phyloP scores from a whole-genome alignment of 2,888 invertebrate genomes.

The Arrhopalites spinosus region DNA sequence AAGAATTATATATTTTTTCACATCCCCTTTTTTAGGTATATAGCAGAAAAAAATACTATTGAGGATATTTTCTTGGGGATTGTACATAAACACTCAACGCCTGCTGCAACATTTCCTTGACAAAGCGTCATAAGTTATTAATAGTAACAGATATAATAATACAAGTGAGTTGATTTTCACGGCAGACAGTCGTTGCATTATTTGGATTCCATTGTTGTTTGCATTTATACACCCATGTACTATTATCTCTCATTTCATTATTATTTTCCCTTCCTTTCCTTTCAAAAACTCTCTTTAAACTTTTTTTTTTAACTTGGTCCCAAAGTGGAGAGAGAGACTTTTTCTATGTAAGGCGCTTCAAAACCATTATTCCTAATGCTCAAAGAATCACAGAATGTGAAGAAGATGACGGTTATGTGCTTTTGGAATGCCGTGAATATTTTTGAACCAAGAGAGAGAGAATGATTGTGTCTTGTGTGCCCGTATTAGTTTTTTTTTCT shows the following conservation, averaged over 20 bases:
- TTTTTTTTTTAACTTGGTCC: neutral
- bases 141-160: constrained; percentile 9
- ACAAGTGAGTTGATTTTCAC: constrained; percentile 23
- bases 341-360: constrained; percentile 10
- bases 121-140: constrained; percentile 32
- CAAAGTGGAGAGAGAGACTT: neutral
- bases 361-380: constrained; percentile 13
- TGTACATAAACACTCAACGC: neutral
- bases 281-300: neutral
- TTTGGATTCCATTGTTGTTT: constrained; percentile 32
- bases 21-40: neutral
- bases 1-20: neutral
- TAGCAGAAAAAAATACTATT: neutral
- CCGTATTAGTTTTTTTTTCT: constrained; percentile 36
- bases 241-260: constrained; percentile 22
- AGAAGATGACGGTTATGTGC: constrained; percentile 7
- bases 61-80: neutral
- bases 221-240: constrained; percentile 33
- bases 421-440: no score
- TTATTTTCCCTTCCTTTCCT: neutral
- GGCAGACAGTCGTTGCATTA: constrained; percentile 14
- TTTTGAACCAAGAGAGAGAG: no score
- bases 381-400: neutral
- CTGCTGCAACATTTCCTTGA: constrained; percentile 1
- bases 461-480: constrained; percentile 8